Conservation (phyloP, 1,140 invertebrate genomes). For the Bombus huntii region DNA sequence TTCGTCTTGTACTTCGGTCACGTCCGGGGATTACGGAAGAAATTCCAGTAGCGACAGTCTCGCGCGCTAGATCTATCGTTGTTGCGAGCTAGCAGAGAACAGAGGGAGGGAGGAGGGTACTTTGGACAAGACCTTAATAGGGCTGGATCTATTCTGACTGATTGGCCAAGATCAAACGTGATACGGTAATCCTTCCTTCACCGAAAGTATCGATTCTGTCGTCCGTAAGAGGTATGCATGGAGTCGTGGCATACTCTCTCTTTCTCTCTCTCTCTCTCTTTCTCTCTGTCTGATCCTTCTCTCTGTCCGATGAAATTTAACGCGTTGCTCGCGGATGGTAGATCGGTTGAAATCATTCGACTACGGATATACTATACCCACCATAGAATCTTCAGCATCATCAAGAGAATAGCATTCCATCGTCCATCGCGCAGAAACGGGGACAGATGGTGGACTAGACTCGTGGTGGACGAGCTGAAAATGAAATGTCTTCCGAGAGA, state of each 20-base stretch:
- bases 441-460: neutral
- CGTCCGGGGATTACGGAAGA: conserved; percentile 23
- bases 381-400: neutral
- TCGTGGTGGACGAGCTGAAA: conserved; percentile 55
- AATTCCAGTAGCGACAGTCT: conserved; percentile 4
- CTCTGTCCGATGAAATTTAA: conserved; percentile 14
- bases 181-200: conserved; percentile 42
- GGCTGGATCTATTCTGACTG: conserved; percentile 32
- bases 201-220: conserved; percentile 48
- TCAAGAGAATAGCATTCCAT: neutral
- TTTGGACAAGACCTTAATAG: conserved; percentile 13
- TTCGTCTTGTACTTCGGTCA: neutral
- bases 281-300: neutral
- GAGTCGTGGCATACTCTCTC: neutral
- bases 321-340: neutral
- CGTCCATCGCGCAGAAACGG: neutral
- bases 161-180: conserved; percentile 30
- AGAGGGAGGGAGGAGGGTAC: too few species aligned
- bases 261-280: neutral
- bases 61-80: conserved; percentile 8
- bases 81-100: neutral
- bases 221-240: too few species aligned
- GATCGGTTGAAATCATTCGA: neutral
- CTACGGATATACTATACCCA: neutral
- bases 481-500: conserved; percentile 79